Base-by-base conservation (phyloP, 1,140 invertebrate species). In the Pinna nobilis region DNA sequence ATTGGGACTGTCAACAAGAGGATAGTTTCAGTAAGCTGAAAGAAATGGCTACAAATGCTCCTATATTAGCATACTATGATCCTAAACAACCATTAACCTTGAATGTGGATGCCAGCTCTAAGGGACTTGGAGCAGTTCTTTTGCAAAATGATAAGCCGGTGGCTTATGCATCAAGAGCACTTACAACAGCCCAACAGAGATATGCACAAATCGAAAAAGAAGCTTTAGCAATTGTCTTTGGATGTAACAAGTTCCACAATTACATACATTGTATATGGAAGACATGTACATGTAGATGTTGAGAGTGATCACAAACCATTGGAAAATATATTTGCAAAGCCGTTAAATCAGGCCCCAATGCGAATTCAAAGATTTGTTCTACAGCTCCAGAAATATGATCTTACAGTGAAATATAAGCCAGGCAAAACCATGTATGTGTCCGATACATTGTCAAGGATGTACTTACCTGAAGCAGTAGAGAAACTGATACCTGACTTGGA, bases 151-250 rank as follows among this genome's bases (percentile, higher is more conserved):
- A 41, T 11, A 44, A 68, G 86, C 78, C 75, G 30, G 60, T 82
- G 30, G 80, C 75, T 1, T 80, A 64, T 51, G 77, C 66, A 2
- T 83, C 81, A 18, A 73, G 75, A 39, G 37, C 73, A 28, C 37
- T 80, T 3, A 77, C 73, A 37, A 15, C 18, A 25, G 61, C 64
- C 2, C 74, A 81, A 49, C 44, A 68, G 28, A 64, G 39, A n/a
- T 83, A 77, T 41, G 68, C 75, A 9, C 77, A 79, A 66, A 89
- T 91, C 32, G 90, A 93, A 60, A 91, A 88, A 81, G 91, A 93
- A 85, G 88, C 88, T 3, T 78, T 90, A 6, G 88, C 89, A 11
- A 88, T 92, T 18, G 68, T 91, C 3, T 92, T 88, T 82, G 88
- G 86, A 9, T 83, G 91, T 9, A 82, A 87, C 61, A 88, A 89